These are phyloP conservation scores for Pocillopora verrucosa DNA, from an alignment of 64 coral and sea anemone genomes.

Conservation along the genomic window DNA sequence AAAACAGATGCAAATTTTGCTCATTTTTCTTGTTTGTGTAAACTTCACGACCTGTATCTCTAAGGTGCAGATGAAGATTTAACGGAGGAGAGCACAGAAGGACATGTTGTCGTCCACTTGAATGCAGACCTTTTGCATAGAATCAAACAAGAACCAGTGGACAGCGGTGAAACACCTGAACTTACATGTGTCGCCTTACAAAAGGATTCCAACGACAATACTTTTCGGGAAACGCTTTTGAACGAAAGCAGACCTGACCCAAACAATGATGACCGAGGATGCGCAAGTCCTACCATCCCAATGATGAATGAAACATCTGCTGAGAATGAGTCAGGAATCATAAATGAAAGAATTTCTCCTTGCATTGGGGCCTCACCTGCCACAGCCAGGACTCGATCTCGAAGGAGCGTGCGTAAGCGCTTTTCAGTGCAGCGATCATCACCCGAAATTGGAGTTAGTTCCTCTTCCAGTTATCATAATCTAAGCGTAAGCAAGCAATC, in stretches of 20 bases:
- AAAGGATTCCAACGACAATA: neutral
- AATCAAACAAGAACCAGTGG: slow-evolving; percentile 27
- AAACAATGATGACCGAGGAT: too few relatives aligned
- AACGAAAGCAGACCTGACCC: neutral
- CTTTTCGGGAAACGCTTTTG: neutral
- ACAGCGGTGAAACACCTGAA: neutral
- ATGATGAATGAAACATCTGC: neutral
- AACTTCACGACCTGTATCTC: too few relatives aligned
- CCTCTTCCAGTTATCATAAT: neutral
- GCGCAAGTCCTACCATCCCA: neutral
- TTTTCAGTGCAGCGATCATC: neutral
- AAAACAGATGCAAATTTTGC: neutral
- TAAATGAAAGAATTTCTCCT: neutral
- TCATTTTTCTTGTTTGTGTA: neutral
- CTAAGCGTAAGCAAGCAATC: neutral
- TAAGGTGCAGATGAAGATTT: neutral
- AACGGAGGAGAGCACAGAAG: neutral
- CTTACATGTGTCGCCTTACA: neutral
- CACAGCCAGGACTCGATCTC: neutral
- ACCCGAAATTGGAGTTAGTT: neutral
- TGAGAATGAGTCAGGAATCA: neutral
- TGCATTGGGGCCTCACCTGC: too few relatives aligned
- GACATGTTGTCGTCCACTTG: neutral
- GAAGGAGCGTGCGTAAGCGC: neutral
- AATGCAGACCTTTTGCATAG: slow-evolving; percentile 1